phyloP scores from a whole-genome alignment of 2,797 vertebrate genomes.

The Catamblyrhynchus diadema region DNA sequence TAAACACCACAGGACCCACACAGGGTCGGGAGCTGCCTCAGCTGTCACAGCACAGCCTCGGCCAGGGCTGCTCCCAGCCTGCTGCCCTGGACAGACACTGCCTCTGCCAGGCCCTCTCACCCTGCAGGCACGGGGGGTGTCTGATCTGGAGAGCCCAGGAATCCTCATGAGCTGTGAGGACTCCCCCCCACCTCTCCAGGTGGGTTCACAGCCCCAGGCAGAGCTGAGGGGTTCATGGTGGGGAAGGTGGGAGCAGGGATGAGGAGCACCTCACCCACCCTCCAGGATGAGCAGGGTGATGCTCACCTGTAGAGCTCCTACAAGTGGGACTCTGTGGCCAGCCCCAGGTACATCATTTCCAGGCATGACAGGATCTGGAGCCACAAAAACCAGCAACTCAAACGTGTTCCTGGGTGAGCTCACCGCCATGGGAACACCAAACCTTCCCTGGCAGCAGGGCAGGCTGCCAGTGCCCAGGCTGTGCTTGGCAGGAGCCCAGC shows the following conservation, averaged over 20 bases:
- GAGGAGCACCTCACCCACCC: neutral
- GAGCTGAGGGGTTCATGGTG: neutral
- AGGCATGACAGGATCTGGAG: neutral
- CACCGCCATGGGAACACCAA: neutral
- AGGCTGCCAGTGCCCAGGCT: neutral
- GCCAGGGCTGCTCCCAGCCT: neutral
- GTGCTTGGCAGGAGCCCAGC: neutral
- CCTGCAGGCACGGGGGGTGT: neutral
- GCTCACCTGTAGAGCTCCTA: neutral
- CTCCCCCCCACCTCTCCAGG: too few relatives aligned
- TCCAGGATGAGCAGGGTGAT: neutral
- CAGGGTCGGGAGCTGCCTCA: neutral
- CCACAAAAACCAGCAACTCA: neutral
- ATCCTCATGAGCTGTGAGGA: neutral
- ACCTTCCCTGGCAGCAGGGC: neutral
- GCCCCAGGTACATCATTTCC: accelerated
- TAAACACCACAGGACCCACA: neutral
- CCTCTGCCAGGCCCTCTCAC: neutral
- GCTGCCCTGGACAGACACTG: accelerated
- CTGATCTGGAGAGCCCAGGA: neutral
- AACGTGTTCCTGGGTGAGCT: neutral
- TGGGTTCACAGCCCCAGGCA: accelerated
- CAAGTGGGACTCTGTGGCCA: neutral
- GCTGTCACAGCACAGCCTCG: accelerated
- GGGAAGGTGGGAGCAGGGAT: neutral